These are phyloP conservation scores for Bufo gargarizans DNA, from an alignment of 2,113 vertebrate species.

Conservation along the genomic window DNA sequence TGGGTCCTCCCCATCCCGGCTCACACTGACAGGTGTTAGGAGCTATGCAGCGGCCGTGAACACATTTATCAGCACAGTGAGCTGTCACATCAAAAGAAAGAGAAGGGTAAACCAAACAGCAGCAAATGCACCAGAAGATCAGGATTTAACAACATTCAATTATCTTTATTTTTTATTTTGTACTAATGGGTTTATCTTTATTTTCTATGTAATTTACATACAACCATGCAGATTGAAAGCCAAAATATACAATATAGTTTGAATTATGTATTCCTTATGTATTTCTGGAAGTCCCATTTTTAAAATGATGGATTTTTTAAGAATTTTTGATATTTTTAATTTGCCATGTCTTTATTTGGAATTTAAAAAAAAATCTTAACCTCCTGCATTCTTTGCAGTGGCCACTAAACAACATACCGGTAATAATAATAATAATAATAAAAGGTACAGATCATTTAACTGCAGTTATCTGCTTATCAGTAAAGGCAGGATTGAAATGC, in stretches of 20 bases:
- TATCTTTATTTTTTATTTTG: background rate
- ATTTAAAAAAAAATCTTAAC: too few species aligned
- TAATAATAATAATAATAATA: too few species aligned
- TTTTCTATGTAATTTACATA: background rate
- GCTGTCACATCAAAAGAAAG: conserved; percentile 77
- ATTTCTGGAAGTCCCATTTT: background rate
- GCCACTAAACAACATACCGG: too few species aligned
- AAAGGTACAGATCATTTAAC: too few species aligned
- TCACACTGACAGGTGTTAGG: conserved; percentile 99
- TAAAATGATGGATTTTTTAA: background rate
- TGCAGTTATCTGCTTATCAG: too few species aligned
- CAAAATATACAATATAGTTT: background rate
- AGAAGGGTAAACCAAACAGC: conserved; percentile 59
- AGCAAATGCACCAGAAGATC: conserved; percentile 14
- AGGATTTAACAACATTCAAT: background rate
- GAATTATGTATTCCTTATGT: background rate
- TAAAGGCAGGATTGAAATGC: too few species aligned
- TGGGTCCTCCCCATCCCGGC: conserved; percentile 95
- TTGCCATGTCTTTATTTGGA: too few species aligned
- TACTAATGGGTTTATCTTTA: background rate
- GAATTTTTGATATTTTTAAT: too few species aligned
- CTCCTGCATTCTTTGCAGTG: too few species aligned
- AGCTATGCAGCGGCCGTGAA: conserved; percentile 93
- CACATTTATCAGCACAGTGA: conserved; percentile 92
- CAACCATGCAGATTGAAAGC: background rate